These are phyloP conservation scores for Andrena praecox DNA, from an alignment of 2,888 invertebrate genomes.

Conservation along the genomic window DNA sequence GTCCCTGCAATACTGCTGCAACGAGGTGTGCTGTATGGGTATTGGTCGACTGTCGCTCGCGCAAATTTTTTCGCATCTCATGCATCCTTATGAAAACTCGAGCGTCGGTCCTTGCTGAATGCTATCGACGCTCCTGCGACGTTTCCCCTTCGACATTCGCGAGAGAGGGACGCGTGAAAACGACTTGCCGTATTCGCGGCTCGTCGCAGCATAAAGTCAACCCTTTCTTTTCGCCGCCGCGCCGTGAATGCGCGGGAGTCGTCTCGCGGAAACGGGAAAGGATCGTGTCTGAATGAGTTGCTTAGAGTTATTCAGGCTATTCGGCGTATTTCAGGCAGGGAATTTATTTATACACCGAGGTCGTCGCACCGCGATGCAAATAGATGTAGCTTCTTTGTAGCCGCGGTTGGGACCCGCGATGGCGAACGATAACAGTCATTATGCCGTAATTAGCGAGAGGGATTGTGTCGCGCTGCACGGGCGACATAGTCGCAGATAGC, in stretches of 20 bases:
- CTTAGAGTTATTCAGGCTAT: conserved; percentile 48
- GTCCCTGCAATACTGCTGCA: no score
- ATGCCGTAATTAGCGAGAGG: conserved; percentile 9
- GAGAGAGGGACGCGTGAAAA: not conserved
- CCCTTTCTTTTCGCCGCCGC: conserved; percentile 6
- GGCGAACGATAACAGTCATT: conserved; percentile 28
- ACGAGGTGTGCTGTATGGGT: no score
- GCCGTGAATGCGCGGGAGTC: conserved; percentile 17
- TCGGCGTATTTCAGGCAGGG: conserved; percentile 33
- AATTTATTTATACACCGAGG: conserved; percentile 41
- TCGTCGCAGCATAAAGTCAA: conserved; percentile 6
- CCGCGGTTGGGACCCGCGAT: not conserved
- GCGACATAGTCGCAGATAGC: not conserved
- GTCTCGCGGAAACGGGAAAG: not conserved
- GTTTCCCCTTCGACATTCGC: conserved; percentile 2
- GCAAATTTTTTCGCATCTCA: not conserved
- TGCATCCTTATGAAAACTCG: not conserved
- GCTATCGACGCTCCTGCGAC: not conserved
- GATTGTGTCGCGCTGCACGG: not conserved
- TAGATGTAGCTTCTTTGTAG: conserved; percentile 26
- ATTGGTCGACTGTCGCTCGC: not conserved
- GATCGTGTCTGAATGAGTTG: conserved; percentile 23
- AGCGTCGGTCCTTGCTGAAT: not conserved
- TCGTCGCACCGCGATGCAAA: conserved; percentile 38
- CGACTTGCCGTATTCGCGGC: conserved; percentile 1